phyloP scores from a whole-genome alignment of 2,888 invertebrate genomes.

The Drosophila conformis region DNA sequence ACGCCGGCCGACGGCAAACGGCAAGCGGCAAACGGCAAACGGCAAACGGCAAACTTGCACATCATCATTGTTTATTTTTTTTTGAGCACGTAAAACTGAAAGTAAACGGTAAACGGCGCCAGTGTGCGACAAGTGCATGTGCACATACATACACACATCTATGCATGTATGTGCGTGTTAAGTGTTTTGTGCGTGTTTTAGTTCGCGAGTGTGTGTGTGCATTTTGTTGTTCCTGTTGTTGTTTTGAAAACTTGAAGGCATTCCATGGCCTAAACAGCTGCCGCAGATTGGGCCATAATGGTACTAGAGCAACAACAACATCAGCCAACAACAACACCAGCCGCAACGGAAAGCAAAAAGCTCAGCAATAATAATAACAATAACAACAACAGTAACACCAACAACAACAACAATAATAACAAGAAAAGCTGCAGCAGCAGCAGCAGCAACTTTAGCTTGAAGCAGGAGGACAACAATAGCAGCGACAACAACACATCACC shows the following conservation, averaged over 20 bases:
- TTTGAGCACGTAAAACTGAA: slow-evolving; percentile 53
- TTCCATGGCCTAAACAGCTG: slow-evolving; percentile 51
- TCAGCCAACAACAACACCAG: slow-evolving; percentile 22
- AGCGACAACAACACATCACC: slow-evolving; percentile 21
- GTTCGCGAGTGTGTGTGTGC: not conserved
- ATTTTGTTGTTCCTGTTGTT: not conserved
- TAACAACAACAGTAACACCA: slow-evolving; percentile 24
- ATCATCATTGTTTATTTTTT: slow-evolving; percentile 31
- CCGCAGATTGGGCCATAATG: slow-evolving; percentile 72
- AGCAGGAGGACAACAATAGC: slow-evolving; percentile 49
- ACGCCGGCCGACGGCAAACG: slow-evolving; percentile 66
- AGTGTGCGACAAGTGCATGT: slow-evolving; percentile 18
- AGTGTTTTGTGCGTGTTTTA: slow-evolving; percentile 34
- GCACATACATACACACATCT: not conserved
- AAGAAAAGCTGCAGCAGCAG: slow-evolving; percentile 32
- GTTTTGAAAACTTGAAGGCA: slow-evolving; percentile 27
- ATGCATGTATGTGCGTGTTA: slow-evolving; percentile 9
- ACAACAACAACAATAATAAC: slow-evolving; percentile 25
- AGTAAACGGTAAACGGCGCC: slow-evolving; percentile 41
- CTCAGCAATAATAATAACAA: slow-evolving; percentile 17
- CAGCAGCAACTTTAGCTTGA: slow-evolving; percentile 37
- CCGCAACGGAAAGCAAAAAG: slow-evolving; percentile 22
- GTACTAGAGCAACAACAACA: slow-evolving; percentile 79
- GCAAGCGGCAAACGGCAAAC: slow-evolving; percentile 38
- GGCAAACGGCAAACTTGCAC: slow-evolving; percentile 42